These are phyloP conservation scores for Pipra filicauda DNA, from an alignment of 2,113 vertebrate species.

Conservation along the genomic window DNA sequence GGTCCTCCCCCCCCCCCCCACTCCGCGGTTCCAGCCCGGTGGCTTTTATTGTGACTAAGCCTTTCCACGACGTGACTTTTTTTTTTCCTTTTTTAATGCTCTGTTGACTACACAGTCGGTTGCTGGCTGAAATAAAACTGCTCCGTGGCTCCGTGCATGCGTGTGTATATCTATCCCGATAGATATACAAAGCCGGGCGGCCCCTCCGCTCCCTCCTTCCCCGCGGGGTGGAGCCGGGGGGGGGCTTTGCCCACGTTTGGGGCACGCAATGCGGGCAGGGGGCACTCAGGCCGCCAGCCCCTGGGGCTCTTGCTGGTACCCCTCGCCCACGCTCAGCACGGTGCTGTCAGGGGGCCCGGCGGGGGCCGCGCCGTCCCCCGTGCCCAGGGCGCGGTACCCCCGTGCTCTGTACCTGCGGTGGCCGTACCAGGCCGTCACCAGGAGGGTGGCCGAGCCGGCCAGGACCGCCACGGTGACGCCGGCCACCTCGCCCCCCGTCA, in stretches of 20 bases:
- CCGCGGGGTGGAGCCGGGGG: too few relatives aligned
- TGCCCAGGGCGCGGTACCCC: not conserved
- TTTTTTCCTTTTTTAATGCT: slow-evolving; percentile 45
- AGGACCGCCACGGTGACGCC: slow-evolving; percentile 15
- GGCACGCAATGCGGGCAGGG: not conserved
- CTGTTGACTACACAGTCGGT: not conserved
- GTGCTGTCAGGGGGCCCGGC: not conserved
- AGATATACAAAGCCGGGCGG: slow-evolving; percentile 8
- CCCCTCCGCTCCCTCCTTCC: not conserved
- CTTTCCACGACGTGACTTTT: not conserved
- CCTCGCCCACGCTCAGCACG: not conserved
- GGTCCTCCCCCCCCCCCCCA: not conserved
- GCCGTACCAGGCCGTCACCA: slow-evolving; percentile 8
- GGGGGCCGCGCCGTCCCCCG: not conserved
- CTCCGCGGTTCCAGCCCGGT: not conserved
- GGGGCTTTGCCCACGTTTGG: not conserved
- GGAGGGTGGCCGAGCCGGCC: not conserved
- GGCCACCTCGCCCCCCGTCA: slow-evolving; percentile 26
- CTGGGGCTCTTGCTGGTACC: not conserved
- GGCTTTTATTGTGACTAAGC: not conserved
- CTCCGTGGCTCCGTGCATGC: slow-evolving; percentile 28
- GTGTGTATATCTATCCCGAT: slow-evolving; percentile 47
- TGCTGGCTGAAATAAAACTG: slow-evolving; percentile 59
- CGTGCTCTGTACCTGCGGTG: slow-evolving; percentile 24
- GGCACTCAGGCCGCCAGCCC: not conserved